Conservation (phyloP, 2,888 invertebrate genomes). For the Vesta saturnalis region DNA sequence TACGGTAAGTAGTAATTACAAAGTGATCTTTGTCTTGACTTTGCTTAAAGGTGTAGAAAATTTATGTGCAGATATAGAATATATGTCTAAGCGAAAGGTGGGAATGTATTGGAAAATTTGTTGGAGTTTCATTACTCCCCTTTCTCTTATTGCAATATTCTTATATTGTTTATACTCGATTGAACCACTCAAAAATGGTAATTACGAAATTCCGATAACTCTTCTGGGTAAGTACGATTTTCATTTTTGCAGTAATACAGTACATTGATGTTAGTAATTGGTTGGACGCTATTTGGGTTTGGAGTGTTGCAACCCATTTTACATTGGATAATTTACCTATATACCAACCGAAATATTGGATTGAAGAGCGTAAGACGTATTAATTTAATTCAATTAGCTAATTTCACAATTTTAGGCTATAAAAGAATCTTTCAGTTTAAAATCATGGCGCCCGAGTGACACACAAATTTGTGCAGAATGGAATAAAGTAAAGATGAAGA, state of each 20-base stretch:
- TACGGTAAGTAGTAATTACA: constrained; percentile 64
- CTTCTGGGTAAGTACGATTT: constrained; percentile 54
- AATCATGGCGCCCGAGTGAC: constrained; percentile 43
- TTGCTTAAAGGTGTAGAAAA: constrained; percentile 64
- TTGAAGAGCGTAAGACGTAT: neutral
- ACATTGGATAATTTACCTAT: no score
- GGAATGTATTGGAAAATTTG: constrained; percentile 80
- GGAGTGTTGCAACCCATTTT: constrained; percentile 37
- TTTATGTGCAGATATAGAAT: constrained; percentile 76
- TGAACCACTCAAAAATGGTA: constrained; percentile 68
- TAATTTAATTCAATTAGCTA: neutral
- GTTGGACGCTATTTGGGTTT: no score
- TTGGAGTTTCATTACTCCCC: constrained; percentile 78
- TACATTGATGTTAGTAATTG: constrained; percentile 40
- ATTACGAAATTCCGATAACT: constrained; percentile 67
- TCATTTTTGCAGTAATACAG: neutral
- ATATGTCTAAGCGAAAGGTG: constrained; percentile 76
- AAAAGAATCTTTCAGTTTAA: constrained; percentile 8
- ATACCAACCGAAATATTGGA: constrained; percentile 20
- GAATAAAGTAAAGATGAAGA: no score
- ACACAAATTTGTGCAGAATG: no score
- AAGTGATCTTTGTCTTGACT: neutral
- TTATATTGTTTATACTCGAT: constrained; percentile 72
- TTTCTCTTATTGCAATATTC: constrained; percentile 73
- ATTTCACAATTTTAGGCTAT: constrained; percentile 30